These are phyloP conservation scores for Leptinotarsa texana DNA, from an alignment of 1,140 invertebrate genomes.

Conservation along the genomic window DNA sequence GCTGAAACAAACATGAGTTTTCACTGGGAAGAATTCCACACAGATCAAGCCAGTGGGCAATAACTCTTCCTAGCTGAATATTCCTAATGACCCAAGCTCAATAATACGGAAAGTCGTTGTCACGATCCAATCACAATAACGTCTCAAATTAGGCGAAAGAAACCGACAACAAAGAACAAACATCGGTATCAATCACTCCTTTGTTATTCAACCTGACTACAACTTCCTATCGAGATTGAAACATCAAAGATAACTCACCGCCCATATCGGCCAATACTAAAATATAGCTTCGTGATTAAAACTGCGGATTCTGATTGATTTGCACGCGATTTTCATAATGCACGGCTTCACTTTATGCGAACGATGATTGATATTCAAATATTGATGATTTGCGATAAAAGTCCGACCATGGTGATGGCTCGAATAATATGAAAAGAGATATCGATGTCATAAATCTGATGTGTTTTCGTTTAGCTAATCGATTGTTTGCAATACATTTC, in stretches of 20 bases:
- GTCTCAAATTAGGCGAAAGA: not conserved
- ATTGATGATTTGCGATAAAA: conserved; percentile 4
- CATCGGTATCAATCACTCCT: conserved; percentile 5
- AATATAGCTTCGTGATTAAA: conserved; percentile 4
- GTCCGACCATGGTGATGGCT: not conserved
- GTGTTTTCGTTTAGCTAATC: not conserved
- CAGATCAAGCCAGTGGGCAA: too few relatives aligned
- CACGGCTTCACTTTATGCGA: not conserved
- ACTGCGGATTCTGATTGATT: conserved; percentile 6
- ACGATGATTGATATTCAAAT: conserved; percentile 8
- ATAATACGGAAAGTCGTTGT: not conserved
- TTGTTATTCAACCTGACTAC: not conserved
- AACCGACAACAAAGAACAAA: conserved; percentile 2
- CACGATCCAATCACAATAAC: not conserved
- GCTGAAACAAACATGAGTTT: too few relatives aligned
- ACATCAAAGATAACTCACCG: conserved; percentile 5
- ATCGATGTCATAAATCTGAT: not conserved
- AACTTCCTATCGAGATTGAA: not conserved
- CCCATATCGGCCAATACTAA: not conserved
- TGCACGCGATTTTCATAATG: conserved; percentile 5
- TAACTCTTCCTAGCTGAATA: too few relatives aligned
- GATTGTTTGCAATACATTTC: too few relatives aligned
- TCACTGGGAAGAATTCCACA: too few relatives aligned
- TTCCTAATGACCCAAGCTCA: too few relatives aligned
- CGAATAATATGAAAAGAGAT: not conserved